phyloP scores from a whole-genome alignment of 2,113 vertebrate species.

The Myrmecobius fasciatus region DNA sequence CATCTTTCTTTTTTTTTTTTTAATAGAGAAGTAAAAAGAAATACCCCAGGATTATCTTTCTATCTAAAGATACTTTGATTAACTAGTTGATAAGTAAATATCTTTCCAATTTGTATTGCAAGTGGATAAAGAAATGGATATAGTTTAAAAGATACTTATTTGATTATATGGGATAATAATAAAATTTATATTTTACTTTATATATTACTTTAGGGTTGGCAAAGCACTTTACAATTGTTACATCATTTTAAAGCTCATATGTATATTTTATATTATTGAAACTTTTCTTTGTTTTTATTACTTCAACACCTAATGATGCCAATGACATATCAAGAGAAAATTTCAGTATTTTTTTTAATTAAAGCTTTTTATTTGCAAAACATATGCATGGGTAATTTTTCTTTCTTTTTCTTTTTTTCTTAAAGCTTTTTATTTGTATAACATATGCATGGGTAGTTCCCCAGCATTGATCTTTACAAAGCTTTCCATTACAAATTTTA shows the following conservation, averaged over 20 bases:
- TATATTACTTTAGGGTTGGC: not conserved
- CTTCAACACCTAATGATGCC: not conserved
- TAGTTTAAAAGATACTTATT: not conserved
- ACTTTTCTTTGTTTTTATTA: not conserved
- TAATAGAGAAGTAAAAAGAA: not conserved
- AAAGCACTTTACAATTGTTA: not conserved
- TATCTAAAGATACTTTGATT: not conserved
- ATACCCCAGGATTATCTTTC: not conserved
- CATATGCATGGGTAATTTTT: no score
- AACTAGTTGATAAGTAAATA: not conserved
- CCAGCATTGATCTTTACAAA: no score
- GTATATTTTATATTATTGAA: not conserved
- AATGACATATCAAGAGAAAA: not conserved
- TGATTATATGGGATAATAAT: not conserved
- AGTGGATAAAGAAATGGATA: not conserved
- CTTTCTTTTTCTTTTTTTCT: no score
- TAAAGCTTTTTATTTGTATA: no score
- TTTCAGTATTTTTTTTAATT: no score
- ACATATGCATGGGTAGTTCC: no score
- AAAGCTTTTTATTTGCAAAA: no score
- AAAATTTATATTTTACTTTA: not conserved
- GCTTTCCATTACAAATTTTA: no score
- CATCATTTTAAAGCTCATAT: not conserved
- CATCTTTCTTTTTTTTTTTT: not conserved
- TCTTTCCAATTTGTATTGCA: not conserved